phyloP scores from a whole-genome alignment of 1,140 invertebrate species.

The Muscidifurax raptorellus region DNA sequence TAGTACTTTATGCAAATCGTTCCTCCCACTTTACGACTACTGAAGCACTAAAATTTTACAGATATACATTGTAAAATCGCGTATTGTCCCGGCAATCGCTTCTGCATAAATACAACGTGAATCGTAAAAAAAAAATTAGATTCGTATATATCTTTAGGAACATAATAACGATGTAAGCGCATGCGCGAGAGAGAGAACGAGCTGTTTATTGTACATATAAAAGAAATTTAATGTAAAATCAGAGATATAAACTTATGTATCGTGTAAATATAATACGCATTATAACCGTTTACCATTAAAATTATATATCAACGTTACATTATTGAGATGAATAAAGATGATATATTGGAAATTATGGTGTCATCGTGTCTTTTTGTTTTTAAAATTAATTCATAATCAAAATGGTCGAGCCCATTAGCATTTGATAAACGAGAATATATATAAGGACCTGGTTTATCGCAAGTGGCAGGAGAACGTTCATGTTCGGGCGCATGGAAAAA shows the following conservation, averaged over 20 bases:
- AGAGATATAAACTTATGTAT: conserved; percentile 41
- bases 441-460: neutral
- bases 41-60: neutral
- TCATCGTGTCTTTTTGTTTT: neutral
- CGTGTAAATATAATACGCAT: conserved; percentile 42
- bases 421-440: neutral
- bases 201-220: neutral
- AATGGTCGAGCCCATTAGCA: neutral
- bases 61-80: neutral
- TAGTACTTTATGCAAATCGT: neutral
- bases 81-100: no score
- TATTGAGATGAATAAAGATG: conserved; percentile 11
- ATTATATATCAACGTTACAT: conserved; percentile 10
- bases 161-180: neutral
- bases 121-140: neutral
- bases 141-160: no score
- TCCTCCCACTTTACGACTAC: neutral
- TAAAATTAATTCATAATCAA: no score
- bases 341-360: neutral
- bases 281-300: conserved; percentile 52
- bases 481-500: neutral
- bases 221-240: neutral
- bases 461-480: neutral
- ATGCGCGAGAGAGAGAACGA: neutral
- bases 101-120: neutral